Base-by-base conservation (phyloP, 1,140 invertebrate genomes). In the Brachionus sp. region DNA sequence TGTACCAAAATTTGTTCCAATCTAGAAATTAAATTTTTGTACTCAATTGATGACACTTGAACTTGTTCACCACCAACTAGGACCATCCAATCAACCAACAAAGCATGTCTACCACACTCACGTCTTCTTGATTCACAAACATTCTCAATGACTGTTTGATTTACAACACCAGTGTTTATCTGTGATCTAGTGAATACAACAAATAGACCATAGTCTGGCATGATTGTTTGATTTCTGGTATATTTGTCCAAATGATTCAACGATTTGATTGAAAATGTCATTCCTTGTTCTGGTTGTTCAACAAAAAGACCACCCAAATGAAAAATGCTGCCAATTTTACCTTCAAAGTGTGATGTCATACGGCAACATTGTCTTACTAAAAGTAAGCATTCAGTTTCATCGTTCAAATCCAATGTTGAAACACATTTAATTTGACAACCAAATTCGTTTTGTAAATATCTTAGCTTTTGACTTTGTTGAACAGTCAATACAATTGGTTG, bases 171-270 rank as follows among this genome's bases (percentile, higher is more conserved):
- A 46, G 19, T 35, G 70, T 19, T n/a, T 16, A 16, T n/a, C 16
- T 23, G 33, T 25, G 35, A 42, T 44, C 42, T 75, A 13, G 39
- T 75, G 19, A 75, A 46, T 3, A 46, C 70, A 75, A 75, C 70
- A 75, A 75, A 75, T 23, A 75, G 25, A 50, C 70, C 70, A 46
- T 75, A 46, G 39, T 75, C 70, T 75, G 70, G 70, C 70, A 75
- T 75, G 25, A 75, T 33, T 46, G 42, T 25, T 46, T 25, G 23
- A 3, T 23, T 23, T 75, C 70, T 25, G 16, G 70, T 75, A 12
- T 25, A 75, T 29, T 46, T 75, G n/a, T 75, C 70, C 39, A 75
- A 75, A 35, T 75, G 37, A 19, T 29, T 23, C 2, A 75, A 33
- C 12, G 39, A 75, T 29, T 35, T 75, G 19, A 75, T 1, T 50